phyloP scores from a whole-genome alignment of 2,113 vertebrate genomes.

The Misgurnus mizolepis region DNA sequence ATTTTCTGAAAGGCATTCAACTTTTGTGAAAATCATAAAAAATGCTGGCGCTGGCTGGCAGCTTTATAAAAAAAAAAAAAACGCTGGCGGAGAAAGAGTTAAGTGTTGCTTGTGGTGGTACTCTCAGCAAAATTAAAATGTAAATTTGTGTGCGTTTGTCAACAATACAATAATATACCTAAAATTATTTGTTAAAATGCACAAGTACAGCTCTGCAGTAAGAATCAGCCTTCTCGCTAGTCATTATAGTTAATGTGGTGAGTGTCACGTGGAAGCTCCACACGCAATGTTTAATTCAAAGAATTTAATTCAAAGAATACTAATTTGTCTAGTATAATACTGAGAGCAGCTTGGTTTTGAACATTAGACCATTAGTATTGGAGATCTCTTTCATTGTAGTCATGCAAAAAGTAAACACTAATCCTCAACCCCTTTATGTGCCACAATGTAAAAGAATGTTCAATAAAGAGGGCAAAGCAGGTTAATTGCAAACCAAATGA shows the following conservation, averaged over 20 bases:
- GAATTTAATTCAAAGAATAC: background rate
- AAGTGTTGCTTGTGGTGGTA: no score
- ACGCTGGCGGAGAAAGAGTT: no score
- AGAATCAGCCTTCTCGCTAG: background rate
- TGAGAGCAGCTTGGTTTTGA: background rate
- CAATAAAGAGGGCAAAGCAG: conserved; percentile 14
- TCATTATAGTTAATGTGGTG: background rate
- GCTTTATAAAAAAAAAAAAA: no score
- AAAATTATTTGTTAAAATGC: no score
- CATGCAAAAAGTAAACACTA: background rate
- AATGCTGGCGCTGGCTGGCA: no score
- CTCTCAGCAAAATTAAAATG: no score
- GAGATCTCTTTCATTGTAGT: background rate
- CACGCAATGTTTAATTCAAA: background rate
- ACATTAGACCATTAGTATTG: background rate
- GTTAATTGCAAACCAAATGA: conserved; percentile 66
- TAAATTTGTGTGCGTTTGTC: no score
- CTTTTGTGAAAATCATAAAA: no score
- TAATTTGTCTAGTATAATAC: conserved; percentile 16
- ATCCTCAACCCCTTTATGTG: background rate
- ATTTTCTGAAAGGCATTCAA: no score
- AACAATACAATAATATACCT: no score
- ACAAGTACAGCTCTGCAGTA: no score
- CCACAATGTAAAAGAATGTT: conserved; percentile 1
- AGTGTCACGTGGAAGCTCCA: background rate